A percentile compares a stretch with the other conserved stretches of the same genome.
phyloP scores from a whole-genome alignment of 2,113 vertebrate species.

The Sardina pilchardus region DNA sequence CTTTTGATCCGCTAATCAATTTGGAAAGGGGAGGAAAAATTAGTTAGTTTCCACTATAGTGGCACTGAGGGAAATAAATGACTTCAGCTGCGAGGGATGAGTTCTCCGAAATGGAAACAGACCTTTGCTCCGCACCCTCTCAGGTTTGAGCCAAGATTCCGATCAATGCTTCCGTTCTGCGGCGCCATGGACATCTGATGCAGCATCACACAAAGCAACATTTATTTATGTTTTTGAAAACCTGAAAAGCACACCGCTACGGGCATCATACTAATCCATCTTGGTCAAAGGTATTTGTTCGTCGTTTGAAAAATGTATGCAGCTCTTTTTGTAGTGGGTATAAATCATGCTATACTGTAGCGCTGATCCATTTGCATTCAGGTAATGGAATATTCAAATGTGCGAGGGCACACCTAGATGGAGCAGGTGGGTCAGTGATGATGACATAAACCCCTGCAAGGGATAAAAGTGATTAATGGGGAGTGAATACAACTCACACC shows the following conservation, averaged over 20 bases:
- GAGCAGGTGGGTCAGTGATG: slow-evolving; percentile 51
- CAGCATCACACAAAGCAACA: background rate
- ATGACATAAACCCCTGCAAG: slow-evolving; percentile 48
- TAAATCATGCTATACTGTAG: slow-evolving; percentile 59
- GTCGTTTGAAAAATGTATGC: slow-evolving; percentile 50
- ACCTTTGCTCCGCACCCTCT: background rate
- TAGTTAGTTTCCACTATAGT: slow-evolving; percentile 47
- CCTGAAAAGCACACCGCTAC: background rate
- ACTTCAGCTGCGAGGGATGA: slow-evolving; percentile 37
- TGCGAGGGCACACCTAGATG: slow-evolving; percentile 42
- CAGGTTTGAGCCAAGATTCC: slow-evolving; percentile 17
- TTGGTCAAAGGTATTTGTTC: slow-evolving; percentile 50
- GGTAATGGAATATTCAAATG: slow-evolving; percentile 64
- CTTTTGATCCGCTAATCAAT: slow-evolving; percentile 65
- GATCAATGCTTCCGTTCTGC: background rate
- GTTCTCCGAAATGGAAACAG: slow-evolving; percentile 17
- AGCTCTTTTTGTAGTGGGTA: slow-evolving; percentile 46
- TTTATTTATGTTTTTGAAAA: background rate
- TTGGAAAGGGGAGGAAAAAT: slow-evolving; percentile 59
- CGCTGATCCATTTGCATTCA: slow-evolving; percentile 61
- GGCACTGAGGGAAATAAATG: slow-evolving; percentile 45
- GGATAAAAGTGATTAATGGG: slow-evolving; percentile 51
- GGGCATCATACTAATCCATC: slow-evolving; percentile 32
- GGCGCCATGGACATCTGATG: background rate
- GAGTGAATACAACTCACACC: slow-evolving; percentile 36